Base-by-base conservation (phyloP, 2,113 vertebrate genomes). In the Nannobrachium achirus region DNA sequence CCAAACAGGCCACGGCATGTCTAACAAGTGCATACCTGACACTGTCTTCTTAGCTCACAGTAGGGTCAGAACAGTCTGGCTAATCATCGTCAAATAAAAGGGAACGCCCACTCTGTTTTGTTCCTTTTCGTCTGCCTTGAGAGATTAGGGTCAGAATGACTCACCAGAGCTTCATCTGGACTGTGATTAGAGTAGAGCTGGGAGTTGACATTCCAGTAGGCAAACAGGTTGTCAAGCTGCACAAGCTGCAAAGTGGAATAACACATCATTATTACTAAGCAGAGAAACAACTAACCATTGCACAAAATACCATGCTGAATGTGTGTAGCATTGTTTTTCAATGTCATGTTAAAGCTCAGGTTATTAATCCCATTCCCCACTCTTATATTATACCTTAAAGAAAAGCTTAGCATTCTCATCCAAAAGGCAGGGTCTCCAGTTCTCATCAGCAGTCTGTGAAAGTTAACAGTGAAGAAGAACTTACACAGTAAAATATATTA, bases 121-220 rank as follows among this genome's bases (percentile, higher is more conserved):
- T n/a, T n/a, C n/a, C n/a, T n/a, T n/a, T n/a, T n/a, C n/a, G n/a
- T n/a, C n/a, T n/a, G n/a, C n/a, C n/a, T n/a, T n/a, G n/a, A n/a
- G n/a, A n/a, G n/a, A n/a, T n/a, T 33, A 45, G 50, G 39, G 52
- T 55, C 6, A 50, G 41, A 13, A 53, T 81, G 70, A 91, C 95
- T 95, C 89, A 98, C 98, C 94, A 99, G 88, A 2, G 96, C 95
- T 66, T 95, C 89, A 0, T 94, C 84, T 80, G 89, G 85, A 71
- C 70, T 86, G 81, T 90, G 79, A 73, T 89, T 90, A 73, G 97
- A 98, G 90, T 95, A 98, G 82, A 99, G 94, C 66, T 89, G 82
- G 0, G 97, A 95, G 76, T 96, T 94, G 82, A 98, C 96, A 79
- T 98, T 99, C 97, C 97, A 99, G 83, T 99, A 99, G 20, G 95